phyloP scores from a whole-genome alignment of 2,888 invertebrate species.

The Labia minor region DNA sequence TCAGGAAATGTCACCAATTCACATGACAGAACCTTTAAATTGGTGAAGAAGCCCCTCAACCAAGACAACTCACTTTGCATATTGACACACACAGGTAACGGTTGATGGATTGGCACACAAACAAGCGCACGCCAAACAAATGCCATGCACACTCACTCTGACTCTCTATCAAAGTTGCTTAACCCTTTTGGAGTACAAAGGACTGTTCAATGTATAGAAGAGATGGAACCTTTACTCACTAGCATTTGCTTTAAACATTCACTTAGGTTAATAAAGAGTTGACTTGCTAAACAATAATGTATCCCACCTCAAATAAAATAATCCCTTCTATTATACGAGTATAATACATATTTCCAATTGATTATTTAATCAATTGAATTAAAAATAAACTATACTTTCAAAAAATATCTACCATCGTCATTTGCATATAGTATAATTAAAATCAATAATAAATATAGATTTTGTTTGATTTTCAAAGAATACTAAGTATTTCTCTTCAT shows the following conservation, averaged over 20 bases:
- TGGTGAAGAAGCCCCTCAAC: slow-evolving; percentile 13
- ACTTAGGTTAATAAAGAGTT: not conserved
- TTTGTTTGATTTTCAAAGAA: too few species aligned
- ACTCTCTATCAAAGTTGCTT: slow-evolving; percentile 6
- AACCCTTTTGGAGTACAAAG: not conserved
- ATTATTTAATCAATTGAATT: not conserved
- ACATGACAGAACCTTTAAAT: not conserved
- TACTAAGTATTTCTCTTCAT: too few species aligned
- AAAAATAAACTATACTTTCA: too few species aligned
- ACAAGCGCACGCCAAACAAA: not conserved
- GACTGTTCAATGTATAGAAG: not conserved
- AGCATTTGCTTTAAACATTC: not conserved
- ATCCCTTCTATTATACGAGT: too few species aligned
- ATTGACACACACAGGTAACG: not conserved
- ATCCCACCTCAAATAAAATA: not conserved
- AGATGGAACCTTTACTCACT: not conserved
- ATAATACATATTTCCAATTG: too few species aligned
- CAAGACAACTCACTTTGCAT: slow-evolving; percentile 5
- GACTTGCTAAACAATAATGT: not conserved
- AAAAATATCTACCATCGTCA: too few species aligned
- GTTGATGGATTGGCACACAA: slow-evolving; percentile 1
- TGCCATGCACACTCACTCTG: too few species aligned
- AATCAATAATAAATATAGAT: too few species aligned
- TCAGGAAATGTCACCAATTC: not conserved
- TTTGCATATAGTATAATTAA: too few species aligned